phyloP scores from a whole-genome alignment of 2,888 invertebrate genomes.

The Amblyteles armatorius region DNA sequence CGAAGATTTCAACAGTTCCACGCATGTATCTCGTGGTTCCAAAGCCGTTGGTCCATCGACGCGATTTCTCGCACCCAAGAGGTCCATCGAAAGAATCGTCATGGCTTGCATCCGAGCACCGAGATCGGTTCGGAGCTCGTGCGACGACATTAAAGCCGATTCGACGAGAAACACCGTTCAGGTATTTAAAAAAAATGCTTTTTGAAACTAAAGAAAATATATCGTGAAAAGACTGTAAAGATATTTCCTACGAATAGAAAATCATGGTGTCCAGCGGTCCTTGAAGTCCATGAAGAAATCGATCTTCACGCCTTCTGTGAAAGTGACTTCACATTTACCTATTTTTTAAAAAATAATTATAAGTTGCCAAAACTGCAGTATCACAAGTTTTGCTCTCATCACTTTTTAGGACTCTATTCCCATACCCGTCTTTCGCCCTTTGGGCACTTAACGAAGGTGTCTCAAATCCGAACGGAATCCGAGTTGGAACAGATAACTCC shows the following conservation, averaged over 20 bases:
- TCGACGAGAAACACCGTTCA: conserved; percentile 81
- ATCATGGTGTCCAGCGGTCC: neutral
- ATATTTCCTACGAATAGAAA: neutral
- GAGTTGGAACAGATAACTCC: too few species aligned
- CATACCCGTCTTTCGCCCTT: too few species aligned
- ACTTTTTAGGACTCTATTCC: too few species aligned
- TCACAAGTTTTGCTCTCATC: too few species aligned
- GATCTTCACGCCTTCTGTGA: too few species aligned
- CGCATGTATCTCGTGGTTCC: conserved; percentile 54
- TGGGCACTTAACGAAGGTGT: too few species aligned
- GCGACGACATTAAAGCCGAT: conserved; percentile 89
- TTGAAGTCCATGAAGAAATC: too few species aligned
- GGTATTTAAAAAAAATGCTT: conserved; percentile 71
- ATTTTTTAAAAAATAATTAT: too few species aligned
- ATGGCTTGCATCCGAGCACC: conserved; percentile 89
- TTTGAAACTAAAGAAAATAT: neutral
- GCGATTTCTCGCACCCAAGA: conserved; percentile 47
- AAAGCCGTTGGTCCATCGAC: conserved; percentile 42
- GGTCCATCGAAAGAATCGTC: conserved; percentile 43
- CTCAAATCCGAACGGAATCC: too few species aligned
- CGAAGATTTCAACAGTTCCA: conserved; percentile 13
- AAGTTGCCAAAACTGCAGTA: too few species aligned
- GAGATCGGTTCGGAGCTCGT: conserved; percentile 91
- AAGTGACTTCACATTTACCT: too few species aligned
- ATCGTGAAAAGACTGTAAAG: too few species aligned